Conservation (phyloP, 1,140 invertebrate genomes). For the Monomorium pharaonis region DNA sequence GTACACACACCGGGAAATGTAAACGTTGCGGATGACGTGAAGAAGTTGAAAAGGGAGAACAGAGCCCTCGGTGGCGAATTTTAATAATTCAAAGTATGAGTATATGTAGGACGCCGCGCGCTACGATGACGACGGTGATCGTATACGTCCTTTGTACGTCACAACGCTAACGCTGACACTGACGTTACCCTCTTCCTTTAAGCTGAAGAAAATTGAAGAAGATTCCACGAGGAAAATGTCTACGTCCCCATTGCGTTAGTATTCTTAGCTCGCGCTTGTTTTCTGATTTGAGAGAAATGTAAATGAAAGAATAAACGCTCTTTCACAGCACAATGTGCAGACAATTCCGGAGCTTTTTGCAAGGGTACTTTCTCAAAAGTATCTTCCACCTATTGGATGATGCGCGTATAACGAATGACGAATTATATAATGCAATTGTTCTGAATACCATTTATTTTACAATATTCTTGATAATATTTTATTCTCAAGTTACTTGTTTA, state of each 20-base stretch:
- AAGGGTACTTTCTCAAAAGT: background rate
- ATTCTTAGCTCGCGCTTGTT: background rate
- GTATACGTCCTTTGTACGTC: background rate
- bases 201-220: background rate
- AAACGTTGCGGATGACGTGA: background rate
- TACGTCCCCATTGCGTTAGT: background rate
- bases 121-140: background rate
- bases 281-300: background rate
- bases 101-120: background rate
- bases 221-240: background rate
- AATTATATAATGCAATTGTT: background rate
- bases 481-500: background rate
- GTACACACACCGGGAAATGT: background rate
- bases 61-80: background rate
- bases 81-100: background rate
- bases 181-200: background rate
- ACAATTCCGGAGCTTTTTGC: background rate
- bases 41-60: background rate
- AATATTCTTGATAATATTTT: too few relatives aligned
- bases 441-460: background rate
- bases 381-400: background rate
- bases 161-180: background rate
- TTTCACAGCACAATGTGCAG: background rate
- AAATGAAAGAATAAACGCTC: slow-evolving; percentile 3
- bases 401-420: background rate